A percentile compares a stretch with the other conserved stretches of the same genome.
Evolutionary conservation across 2,797 vertebrate genomes (phyloP).

Genomic region (Ptychobarbus kaznakovi): DNA sequence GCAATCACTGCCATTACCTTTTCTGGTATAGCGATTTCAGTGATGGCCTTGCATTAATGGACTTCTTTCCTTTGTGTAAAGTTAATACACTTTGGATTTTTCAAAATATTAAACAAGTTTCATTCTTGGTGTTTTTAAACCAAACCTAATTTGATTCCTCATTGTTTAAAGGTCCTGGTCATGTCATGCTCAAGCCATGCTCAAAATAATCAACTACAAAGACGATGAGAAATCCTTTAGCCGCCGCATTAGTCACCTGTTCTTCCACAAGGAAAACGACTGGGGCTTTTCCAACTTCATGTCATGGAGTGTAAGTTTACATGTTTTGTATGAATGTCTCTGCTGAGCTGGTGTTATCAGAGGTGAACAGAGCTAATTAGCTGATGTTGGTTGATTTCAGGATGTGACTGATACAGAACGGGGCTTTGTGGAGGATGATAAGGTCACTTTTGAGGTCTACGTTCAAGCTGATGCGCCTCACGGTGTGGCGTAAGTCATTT

Average conservation of each 20-base stretch:
- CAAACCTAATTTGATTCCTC: neutral
- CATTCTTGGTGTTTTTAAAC: neutral
- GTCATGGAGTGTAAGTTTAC: slow-evolving; percentile 96
- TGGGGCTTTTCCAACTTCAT: slow-evolving; percentile 99
- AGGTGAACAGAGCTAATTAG: neutral
- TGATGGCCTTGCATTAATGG: neutral
- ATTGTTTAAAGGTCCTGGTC: slow-evolving; percentile 91
- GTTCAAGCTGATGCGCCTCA: slow-evolving; percentile 98
- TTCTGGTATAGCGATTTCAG: neutral
- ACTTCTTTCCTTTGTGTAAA: neutral
- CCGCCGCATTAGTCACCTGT: slow-evolving; percentile 97
- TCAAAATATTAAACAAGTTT: neutral
- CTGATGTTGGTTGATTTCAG: slow-evolving; percentile 71
- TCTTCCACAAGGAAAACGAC: slow-evolving; percentile 99
- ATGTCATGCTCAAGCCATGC: slow-evolving; percentile 98
- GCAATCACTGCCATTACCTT: slow-evolving; percentile 58
- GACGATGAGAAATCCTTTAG: slow-evolving; percentile 99
- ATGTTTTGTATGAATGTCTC: neutral
- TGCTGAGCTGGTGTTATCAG: neutral
- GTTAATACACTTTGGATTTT: neutral
- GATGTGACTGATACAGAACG: slow-evolving; percentile 98
- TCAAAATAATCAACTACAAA: slow-evolving; percentile 99
- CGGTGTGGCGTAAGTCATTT: slow-evolving; percentile 92
- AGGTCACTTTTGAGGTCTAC: slow-evolving; percentile 98
- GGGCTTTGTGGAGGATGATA: slow-evolving; percentile 97